phyloP scores from a whole-genome alignment of 2,113 vertebrate genomes.

The Hippopotamus amphibius region DNA sequence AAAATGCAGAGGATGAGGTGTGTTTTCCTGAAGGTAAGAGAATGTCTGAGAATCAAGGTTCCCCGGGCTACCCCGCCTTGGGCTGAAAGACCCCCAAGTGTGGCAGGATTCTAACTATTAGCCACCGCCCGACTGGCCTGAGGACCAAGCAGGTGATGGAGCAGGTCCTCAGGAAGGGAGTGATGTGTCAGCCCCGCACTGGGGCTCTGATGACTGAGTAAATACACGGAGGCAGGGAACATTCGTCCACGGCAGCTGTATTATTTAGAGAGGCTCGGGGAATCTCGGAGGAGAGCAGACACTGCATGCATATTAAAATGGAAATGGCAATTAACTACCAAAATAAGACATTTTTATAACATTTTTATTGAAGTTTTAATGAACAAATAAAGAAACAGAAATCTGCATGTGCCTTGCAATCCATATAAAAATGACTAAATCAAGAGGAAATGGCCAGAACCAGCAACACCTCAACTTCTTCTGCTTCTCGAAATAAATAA shows the following conservation, averaged over 20 bases:
- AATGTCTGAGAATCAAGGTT: background rate
- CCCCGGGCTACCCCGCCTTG: rapidly evolving
- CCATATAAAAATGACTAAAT: slow-evolving; percentile 78
- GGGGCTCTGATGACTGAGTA: background rate
- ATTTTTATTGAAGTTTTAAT: slow-evolving; percentile 86
- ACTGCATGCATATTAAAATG: slow-evolving; percentile 74
- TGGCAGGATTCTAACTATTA: background rate
- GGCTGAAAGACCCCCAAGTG: rapidly evolving
- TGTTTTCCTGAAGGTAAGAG: rapidly evolving
- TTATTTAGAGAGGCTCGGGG: slow-evolving; percentile 70
- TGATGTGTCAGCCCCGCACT: rapidly evolving
- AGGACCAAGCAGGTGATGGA: rapidly evolving
- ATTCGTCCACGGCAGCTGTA: background rate
- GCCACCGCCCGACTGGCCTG: background rate
- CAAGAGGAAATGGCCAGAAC: slow-evolving; percentile 77
- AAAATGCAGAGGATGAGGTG: rapidly evolving
- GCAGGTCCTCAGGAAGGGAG: background rate
- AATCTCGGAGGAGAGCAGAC: slow-evolving; percentile 54
- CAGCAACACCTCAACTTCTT: slow-evolving; percentile 8
- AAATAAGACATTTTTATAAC: slow-evolving; percentile 85
- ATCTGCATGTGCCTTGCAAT: slow-evolving; percentile 75
- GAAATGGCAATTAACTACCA: slow-evolving; percentile 82
- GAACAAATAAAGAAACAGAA: slow-evolving; percentile 87
- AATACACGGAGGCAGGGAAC: rapidly evolving
- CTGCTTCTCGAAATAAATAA: slow-evolving; percentile 52